Percentiles rank a stretch among this genome's conserved stretches.
Evolutionary conservation across 2,113 vertebrate genomes (phyloP).

Genomic region (Macroglossus sobrinus): DNA sequence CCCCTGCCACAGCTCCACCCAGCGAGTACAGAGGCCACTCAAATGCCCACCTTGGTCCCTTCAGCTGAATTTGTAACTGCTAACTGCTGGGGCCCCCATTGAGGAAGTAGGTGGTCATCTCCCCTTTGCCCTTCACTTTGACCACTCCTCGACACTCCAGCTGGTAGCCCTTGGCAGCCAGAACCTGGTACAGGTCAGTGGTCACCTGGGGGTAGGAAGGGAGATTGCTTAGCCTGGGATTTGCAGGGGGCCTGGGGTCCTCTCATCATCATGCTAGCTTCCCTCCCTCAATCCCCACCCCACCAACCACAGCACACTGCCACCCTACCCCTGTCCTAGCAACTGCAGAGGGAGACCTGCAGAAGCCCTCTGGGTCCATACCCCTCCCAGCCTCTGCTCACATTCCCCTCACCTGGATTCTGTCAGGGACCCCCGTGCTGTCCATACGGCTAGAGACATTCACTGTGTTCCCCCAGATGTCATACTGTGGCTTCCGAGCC

Average conservation of each 20-base stretch:
- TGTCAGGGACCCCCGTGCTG: slow-evolving; percentile 94
- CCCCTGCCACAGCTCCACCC: slow-evolving; percentile 49
- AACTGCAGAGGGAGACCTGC: neutral
- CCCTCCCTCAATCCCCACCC: neutral
- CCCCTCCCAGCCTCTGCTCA: neutral
- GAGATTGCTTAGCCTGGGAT: slow-evolving; percentile 49
- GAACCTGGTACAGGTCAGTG: slow-evolving; percentile 94
- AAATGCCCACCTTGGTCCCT: slow-evolving; percentile 73
- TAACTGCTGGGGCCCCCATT: slow-evolving; percentile 93
- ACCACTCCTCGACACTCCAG: slow-evolving; percentile 94
- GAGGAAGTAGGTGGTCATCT: slow-evolving; percentile 98
- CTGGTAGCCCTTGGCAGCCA: slow-evolving; percentile 91
- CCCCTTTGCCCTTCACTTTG: slow-evolving; percentile 98
- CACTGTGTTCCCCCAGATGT: slow-evolving; percentile 98
- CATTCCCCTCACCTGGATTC: slow-evolving; percentile 89
- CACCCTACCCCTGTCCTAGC: neutral
- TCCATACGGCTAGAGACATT: slow-evolving; percentile 98
- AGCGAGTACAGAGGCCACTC: slow-evolving; percentile 42
- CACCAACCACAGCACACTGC: neutral
- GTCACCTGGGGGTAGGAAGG: slow-evolving; percentile 86
- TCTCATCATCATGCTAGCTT: neutral
- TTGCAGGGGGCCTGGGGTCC: neutral
- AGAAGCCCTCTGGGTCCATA: neutral
- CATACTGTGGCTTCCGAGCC: slow-evolving; percentile 94
- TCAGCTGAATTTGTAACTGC: slow-evolving; percentile 73